Percentiles rank a stretch among this genome's conserved stretches.
phyloP scores from a whole-genome alignment of 2,797 vertebrate species.

The Fratercula arctica region DNA sequence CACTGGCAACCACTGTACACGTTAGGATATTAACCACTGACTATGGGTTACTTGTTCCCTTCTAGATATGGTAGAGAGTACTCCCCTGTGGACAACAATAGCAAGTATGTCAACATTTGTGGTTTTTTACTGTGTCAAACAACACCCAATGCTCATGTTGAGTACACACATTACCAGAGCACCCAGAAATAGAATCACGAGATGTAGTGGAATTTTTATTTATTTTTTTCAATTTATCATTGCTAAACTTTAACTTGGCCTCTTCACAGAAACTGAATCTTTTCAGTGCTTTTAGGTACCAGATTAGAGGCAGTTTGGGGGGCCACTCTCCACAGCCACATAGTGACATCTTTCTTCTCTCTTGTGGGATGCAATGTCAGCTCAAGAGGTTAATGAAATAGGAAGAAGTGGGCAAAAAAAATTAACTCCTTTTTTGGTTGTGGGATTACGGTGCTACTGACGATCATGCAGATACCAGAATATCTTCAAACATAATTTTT shows the following conservation, averaged over 20 bases:
- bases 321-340: not conserved
- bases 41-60: not conserved
- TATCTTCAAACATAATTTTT: not conserved
- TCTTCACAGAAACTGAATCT: not conserved
- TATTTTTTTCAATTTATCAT: not conserved
- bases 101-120: not conserved
- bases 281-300: not conserved
- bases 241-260: not conserved
- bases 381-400: not conserved
- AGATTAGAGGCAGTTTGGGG: not conserved
- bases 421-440: not conserved
- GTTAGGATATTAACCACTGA: not conserved
- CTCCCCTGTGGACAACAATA: not conserved
- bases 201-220: not conserved
- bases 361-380: not conserved
- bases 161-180: accelerated
- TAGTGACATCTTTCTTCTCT: not conserved
- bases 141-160: not conserved
- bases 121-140: not conserved
- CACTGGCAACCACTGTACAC: not conserved
- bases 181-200: not conserved
- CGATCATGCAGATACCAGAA: not conserved
- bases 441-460: not conserved
- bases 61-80: not conserved
- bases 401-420: not conserved